phyloP scores from a whole-genome alignment of 2,888 invertebrate genomes.

The Tetragnatha montana region DNA sequence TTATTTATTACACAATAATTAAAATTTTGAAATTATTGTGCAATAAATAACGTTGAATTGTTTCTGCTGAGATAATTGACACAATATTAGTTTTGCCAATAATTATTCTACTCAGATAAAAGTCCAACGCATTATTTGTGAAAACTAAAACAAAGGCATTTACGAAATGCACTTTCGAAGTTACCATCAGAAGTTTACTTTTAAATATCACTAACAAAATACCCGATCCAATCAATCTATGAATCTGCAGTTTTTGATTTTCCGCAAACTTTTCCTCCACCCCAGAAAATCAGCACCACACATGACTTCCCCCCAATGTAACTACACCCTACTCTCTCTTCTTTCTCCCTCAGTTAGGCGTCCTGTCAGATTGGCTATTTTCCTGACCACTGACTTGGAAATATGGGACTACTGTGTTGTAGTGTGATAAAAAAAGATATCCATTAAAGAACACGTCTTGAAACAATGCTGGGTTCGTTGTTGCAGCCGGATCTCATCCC shows the following conservation, averaged over 20 bases:
- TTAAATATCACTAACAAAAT: neutral
- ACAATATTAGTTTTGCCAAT: too few relatives aligned
- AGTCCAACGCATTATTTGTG: too few relatives aligned
- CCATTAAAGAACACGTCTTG: constrained; percentile 61
- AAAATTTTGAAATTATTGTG: too few relatives aligned
- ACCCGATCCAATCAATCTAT: constrained; percentile 6
- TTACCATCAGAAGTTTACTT: neutral
- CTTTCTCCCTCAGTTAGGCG: constrained; percentile 22
- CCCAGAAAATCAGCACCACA: constrained; percentile 13
- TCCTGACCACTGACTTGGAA: constrained; percentile 60
- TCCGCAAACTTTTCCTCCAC: neutral
- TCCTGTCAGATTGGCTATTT: constrained; percentile 62
- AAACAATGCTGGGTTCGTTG: constrained; percentile 46
- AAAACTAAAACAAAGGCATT: too few relatives aligned
- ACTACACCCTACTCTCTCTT: constrained; percentile 29
- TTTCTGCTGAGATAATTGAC: too few relatives aligned
- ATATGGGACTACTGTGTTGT: constrained; percentile 48
- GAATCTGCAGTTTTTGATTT: constrained; percentile 5
- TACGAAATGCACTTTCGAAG: too few relatives aligned
- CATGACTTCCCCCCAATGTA: constrained; percentile 37
- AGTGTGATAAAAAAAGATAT: constrained; percentile 56
- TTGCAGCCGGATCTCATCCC: constrained; percentile 32
- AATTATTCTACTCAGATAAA: too few relatives aligned
- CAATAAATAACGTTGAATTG: too few relatives aligned
- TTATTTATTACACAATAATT: too few relatives aligned